These are phyloP conservation scores for Sicus ferrugineus DNA, from an alignment of 2,888 invertebrate species.

Conservation along the genomic window DNA sequence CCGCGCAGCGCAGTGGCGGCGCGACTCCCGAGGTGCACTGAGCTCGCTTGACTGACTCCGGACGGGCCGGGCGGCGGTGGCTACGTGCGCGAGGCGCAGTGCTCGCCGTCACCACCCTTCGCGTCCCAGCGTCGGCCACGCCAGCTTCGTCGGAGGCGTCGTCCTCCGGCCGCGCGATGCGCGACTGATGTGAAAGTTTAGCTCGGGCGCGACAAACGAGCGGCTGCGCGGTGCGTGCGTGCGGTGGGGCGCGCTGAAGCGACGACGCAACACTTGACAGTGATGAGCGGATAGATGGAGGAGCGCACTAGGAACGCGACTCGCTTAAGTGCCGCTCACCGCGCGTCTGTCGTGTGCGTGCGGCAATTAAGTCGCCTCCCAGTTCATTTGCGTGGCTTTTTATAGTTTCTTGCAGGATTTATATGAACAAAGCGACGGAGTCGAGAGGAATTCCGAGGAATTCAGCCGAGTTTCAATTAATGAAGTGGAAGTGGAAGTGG, in stretches of 20 bases:
- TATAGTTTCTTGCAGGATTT: no score
- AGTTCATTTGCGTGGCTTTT: background rate
- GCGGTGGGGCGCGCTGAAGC: conserved; percentile 33
- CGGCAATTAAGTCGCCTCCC: background rate
- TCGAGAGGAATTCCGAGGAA: background rate
- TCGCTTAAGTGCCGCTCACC: background rate
- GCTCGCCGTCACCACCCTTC: background rate
- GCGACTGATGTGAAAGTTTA: conserved; percentile 43
- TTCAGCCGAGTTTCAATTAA: background rate
- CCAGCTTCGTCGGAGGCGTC: background rate
- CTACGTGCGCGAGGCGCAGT: background rate
- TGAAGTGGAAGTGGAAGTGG: background rate
- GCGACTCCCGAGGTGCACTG: background rate
- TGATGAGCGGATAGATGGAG: conserved; percentile 36
- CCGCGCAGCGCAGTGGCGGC: background rate
- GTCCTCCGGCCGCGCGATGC: background rate
- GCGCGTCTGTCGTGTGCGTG: background rate
- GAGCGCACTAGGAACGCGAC: background rate
- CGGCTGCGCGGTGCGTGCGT: background rate
- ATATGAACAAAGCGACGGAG: no score
- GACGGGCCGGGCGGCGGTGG: background rate
- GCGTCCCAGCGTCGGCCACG: background rate
- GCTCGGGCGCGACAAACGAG: background rate
- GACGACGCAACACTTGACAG: conserved; percentile 45
- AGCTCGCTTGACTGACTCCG: background rate